Conservation (phyloP, 2,797 vertebrate species). For the Tolypeutes matacus region DNA sequence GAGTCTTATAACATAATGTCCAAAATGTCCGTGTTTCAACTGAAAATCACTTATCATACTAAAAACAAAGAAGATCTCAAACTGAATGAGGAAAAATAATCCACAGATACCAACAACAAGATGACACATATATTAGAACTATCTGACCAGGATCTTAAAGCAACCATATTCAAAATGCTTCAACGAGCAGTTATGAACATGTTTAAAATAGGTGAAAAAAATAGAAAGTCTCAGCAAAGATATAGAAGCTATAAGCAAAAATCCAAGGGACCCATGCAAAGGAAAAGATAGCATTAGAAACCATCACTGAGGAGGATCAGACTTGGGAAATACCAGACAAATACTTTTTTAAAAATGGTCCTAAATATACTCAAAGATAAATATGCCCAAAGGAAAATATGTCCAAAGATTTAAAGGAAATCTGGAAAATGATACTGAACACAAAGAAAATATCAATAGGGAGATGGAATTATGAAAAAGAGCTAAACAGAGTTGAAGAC, state of each 20-base stretch:
- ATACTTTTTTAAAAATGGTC: no score
- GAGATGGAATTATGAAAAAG: background rate
- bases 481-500: background rate
- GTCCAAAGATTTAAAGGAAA: no score
- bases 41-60: background rate
- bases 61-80: background rate
- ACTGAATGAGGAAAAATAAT: background rate
- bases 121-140: background rate
- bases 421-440: no score
- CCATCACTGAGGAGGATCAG: no score
- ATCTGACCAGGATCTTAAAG: background rate
- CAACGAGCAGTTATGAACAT: background rate
- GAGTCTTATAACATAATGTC: background rate
- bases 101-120: background rate
- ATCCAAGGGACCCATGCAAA: no score
- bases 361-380: no score
- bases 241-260: no score
- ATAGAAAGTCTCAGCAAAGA: no score
- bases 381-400: no score
- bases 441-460: background rate
- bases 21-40: background rate
- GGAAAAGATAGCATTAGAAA: no score
- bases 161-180: background rate
- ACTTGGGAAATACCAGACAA: no score
- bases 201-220: background rate